Base-by-base conservation (phyloP, 2,797 vertebrate species). In the Pseudomugil tenellus region DNA sequence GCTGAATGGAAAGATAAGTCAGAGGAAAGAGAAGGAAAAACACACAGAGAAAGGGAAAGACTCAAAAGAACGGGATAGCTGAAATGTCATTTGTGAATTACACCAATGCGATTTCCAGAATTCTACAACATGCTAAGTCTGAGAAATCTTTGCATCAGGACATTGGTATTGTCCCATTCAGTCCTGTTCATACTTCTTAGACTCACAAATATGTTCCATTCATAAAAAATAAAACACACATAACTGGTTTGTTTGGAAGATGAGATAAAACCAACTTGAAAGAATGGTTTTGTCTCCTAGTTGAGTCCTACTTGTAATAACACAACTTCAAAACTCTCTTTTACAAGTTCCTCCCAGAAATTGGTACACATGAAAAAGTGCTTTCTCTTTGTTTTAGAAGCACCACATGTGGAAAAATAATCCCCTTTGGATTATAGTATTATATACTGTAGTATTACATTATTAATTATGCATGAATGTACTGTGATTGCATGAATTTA, bases 1-100 rank as follows among this genome's bases (percentile, higher is more conserved):
- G 79, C 80, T 82, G 72, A 84, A 83, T 67, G 76, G 81, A 81
- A 64, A 73, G 80, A 89, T 77, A 85, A 83, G 76, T 79, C 64
- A 21, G 43, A 75, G 61, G 75, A 72, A 77, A 37, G 43, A 70
- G 67, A n/a, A 70, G 63, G 41, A 53, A 28, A 26, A 29, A 51
- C 51, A 67, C 59, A 65, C 28, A 70, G 16, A 29, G 16, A 29
- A 54, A 49, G 17, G 35, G 51, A 46, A 46, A n/a, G 43, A 46
- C 9, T 46, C 19, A 11, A 13, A 62, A 52, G 2, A 6, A 14
- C 51, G 43, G 13, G 58, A 75, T 35, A 64, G 70, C 57, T 77
- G 39, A 80, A 77, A 70, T 65, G 57, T 70, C 61, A 84, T 54
- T 59, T 60, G 57, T 58, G 31, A 72, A 54, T 80, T 69, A 70